A percentile compares a stretch with the other conserved stretches of the same genome.
These are phyloP conservation scores for Drosophila ficusphila DNA, from an alignment of 1,140 invertebrate species.

Conservation along the genomic window DNA sequence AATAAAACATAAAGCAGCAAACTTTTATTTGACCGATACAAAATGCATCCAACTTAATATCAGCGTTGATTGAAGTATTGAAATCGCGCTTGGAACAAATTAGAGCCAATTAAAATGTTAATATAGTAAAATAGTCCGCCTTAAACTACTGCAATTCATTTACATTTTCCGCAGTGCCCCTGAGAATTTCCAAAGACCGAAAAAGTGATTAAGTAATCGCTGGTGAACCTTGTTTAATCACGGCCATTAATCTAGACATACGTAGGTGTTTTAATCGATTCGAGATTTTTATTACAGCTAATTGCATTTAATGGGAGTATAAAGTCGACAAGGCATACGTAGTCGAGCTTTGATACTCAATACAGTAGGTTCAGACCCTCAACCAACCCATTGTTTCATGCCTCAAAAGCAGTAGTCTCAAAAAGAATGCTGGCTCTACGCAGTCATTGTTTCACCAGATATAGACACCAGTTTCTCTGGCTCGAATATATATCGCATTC, in stretches of 20 bases:
- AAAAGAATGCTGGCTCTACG: slow-evolving; percentile 1
- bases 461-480: neutral
- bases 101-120: neutral
- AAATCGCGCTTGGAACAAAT: neutral
- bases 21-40: too few species aligned
- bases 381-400: slow-evolving; percentile 6
- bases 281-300: neutral
- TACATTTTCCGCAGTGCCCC: neutral
- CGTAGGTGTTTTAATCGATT: neutral
- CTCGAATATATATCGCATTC: slow-evolving; percentile 26
- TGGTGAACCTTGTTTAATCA: neutral
- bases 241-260: neutral
- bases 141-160: neutral
- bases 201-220: neutral
- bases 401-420: neutral
- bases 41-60: too few species aligned
- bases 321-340: neutral
- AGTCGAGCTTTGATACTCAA: neutral
- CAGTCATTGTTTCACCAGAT: slow-evolving; percentile 15
- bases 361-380: neutral
- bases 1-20: too few species aligned
- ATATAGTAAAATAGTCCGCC: too few species aligned
- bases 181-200: neutral
- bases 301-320: slow-evolving; percentile 6
- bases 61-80: too few species aligned